A percentile compares a stretch with the other conserved stretches of the same genome.
Evolutionary conservation across 2,797 vertebrate genomes (phyloP).

Genomic region (Syndactyla subalaris): DNA sequence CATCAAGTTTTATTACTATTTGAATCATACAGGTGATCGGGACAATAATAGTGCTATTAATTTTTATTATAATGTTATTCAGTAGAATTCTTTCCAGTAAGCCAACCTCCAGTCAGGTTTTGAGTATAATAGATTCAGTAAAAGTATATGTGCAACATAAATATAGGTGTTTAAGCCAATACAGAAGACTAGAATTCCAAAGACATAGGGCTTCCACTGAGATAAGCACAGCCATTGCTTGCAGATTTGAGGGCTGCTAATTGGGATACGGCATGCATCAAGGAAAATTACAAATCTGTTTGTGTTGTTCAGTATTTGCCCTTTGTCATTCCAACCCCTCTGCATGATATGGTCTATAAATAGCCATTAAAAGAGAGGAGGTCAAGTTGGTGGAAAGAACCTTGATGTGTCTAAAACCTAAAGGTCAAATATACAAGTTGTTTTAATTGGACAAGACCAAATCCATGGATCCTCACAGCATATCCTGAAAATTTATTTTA

Average conservation of each 20-base stretch:
- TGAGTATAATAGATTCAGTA: background rate
- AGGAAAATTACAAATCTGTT: background rate
- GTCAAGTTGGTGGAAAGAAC: background rate
- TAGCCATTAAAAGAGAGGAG: background rate
- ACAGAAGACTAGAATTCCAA: background rate
- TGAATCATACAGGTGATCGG: background rate
- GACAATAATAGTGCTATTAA: background rate
- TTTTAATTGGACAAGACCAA: background rate
- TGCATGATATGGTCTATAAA: background rate
- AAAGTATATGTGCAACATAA: background rate
- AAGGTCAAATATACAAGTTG: background rate
- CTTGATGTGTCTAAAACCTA: background rate
- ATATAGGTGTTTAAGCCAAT: background rate
- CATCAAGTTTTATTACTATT: background rate
- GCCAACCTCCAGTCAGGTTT: background rate
- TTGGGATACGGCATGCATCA: background rate
- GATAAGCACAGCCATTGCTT: background rate
- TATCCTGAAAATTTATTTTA: background rate
- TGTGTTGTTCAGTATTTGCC: background rate
- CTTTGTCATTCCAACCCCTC: background rate
- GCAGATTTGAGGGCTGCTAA: background rate
- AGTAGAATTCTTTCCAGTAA: background rate
- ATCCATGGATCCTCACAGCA: background rate
- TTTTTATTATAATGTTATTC: background rate
- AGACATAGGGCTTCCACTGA: background rate